Percentiles rank a stretch among this genome's conserved stretches.
These are phyloP conservation scores for Acromyrmex heyeri DNA, from an alignment of 1,140 invertebrate genomes.

Conservation along the genomic window DNA sequence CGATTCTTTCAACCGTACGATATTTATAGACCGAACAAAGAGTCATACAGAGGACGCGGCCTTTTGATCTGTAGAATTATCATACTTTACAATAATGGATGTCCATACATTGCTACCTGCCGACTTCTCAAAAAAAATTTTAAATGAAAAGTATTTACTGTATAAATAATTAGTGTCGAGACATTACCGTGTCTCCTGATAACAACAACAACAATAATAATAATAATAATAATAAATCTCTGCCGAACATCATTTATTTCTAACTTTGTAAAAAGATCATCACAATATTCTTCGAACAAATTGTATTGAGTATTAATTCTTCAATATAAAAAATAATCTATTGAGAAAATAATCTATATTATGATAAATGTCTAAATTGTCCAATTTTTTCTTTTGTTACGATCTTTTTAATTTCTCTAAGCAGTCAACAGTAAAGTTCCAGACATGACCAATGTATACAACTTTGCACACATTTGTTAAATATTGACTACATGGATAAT, in stretches of 20 bases:
- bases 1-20: constrained; percentile 8
- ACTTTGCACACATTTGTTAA: no score
- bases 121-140: neutral
- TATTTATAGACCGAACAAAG: constrained; percentile 8
- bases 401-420: neutral
- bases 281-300: neutral
- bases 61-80: constrained; percentile 14
- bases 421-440: neutral
- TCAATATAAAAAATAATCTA: no score
- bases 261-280: neutral
- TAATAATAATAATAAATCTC: neutral
- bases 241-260: neutral
- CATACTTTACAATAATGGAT: neutral
- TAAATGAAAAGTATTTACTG: neutral
- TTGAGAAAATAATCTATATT: neutral
- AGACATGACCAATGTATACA: no score
- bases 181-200: no score
- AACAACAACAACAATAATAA: no score
- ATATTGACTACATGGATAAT: no score
- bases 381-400: neutral
- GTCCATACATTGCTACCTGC: neutral
- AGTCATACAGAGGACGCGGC: neutral
- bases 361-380: neutral
- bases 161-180: neutral
- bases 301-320: no score